Evolutionary conservation across 1,140 invertebrate genomes (phyloP).

Genomic region (Drosophila athabasca): DNA sequence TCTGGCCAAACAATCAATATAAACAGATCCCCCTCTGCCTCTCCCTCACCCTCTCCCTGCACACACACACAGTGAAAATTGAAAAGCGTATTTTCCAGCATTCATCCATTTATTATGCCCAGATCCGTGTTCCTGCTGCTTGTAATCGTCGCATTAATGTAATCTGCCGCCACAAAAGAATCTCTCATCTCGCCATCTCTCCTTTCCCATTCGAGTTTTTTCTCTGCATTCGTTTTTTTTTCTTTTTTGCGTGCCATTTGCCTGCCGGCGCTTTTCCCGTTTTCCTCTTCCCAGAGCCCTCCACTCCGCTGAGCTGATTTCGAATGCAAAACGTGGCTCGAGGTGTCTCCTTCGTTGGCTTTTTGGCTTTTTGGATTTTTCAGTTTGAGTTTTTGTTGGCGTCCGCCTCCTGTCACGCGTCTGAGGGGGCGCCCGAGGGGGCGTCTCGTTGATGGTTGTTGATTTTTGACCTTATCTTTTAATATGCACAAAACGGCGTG

Average conservation of each 20-base stretch:
- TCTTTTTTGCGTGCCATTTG: constrained; percentile 61
- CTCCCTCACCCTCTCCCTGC: constrained; percentile 5
- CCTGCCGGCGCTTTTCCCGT: constrained; percentile 15
- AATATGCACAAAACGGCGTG: constrained; percentile 77
- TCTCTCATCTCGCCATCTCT: constrained; percentile 10
- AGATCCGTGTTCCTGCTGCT: constrained; percentile 29
- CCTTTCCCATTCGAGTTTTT: neutral
- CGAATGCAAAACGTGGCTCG: constrained; percentile 55
- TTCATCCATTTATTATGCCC: constrained; percentile 69
- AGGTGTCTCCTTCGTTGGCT: constrained; percentile 2
- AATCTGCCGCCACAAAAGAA: constrained; percentile 65
- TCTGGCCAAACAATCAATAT: constrained; percentile 73
- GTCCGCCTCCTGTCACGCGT: constrained; percentile 16
- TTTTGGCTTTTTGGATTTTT: neutral
- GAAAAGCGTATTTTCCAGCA: constrained; percentile 66
- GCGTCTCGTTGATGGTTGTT: constrained; percentile 46
- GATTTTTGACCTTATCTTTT: constrained; percentile 74
- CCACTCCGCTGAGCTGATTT: constrained; percentile 28
- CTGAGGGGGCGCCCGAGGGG: neutral
- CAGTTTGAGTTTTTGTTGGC: constrained; percentile 4
- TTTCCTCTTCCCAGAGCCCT: neutral
- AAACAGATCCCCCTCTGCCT: constrained; percentile 28
- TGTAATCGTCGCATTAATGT: constrained; percentile 75
- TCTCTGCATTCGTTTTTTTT: constrained; percentile 3
- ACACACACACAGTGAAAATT: constrained; percentile 38